Base-by-base conservation (phyloP, 2,888 invertebrate genomes). In the Shargacucullia verbasci region DNA sequence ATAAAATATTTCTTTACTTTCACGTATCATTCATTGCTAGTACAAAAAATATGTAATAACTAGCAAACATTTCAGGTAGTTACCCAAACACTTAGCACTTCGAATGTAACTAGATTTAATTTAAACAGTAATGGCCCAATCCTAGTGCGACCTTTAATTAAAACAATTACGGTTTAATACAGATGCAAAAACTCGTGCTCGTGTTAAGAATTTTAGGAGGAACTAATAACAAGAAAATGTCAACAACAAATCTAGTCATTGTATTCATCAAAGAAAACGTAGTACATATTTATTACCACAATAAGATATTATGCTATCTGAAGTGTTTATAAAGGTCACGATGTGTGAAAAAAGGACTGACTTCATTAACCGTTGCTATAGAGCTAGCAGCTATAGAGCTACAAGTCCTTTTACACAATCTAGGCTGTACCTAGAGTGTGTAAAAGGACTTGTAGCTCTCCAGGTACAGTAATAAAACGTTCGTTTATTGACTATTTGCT, bases 1-100 rank as follows among this genome's bases (percentile, higher is more conserved):
- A 65, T 75, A 47, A 11, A 70, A 59, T 66, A 70, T 56, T 59
- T 59, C 59, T 56, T 43, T 37, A 57, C 59, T 60, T 69, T 41
- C 25, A 58, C 46, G 20, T 46, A 20, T 20, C 4, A 20, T 20
- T 20, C 20, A 20, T 12, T 43, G 40, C 29, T 38, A 50, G 45
- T 29, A 43, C 27, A 54, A 54, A 56, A 54, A 54, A 47, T 31
- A 72, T 68, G 39, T 33, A 29, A n/a, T 12, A 41, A 25, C 31
- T 33, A 20, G 20, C 25, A 61, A 37, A 27, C 50, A 44, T 15
- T 12, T 41, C 31, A 29, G 29, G 20, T 43, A 39, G 14, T 37
- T 33, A 38, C 25, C 14, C 35, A 8, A 10, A 50, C 43, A 35
- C 31, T 35, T 38, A 56, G 15, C 35, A 35, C n/a, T 43, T 29